A percentile compares a stretch with the other conserved stretches of the same genome.
Conservation (phyloP, 1,140 invertebrate genomes). For the Drosophila parabipectinata region DNA sequence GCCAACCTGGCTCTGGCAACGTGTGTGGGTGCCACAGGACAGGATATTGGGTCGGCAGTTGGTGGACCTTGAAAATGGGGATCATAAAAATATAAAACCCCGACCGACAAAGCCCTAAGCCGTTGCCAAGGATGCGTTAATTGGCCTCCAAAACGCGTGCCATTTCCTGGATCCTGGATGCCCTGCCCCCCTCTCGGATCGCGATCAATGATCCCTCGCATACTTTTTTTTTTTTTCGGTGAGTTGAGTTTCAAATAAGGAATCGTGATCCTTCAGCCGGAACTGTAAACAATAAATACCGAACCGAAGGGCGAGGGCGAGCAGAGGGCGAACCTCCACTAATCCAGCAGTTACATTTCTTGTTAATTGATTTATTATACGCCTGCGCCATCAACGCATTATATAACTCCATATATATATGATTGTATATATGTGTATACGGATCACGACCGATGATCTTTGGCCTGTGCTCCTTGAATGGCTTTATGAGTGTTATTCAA, state of each 20-base stretch:
- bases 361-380: slow-evolving; percentile 79
- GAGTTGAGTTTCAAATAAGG: slow-evolving; percentile 6
- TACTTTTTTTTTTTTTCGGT: neutral
- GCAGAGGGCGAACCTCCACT: slow-evolving; percentile 32
- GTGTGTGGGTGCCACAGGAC: slow-evolving; percentile 71
- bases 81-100: slow-evolving; percentile 35
- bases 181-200: neutral
- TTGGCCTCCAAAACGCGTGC: slow-evolving; percentile 71
- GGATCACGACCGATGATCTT: slow-evolving; percentile 12
- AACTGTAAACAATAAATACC: slow-evolving; percentile 81
- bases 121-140: slow-evolving; percentile 65
- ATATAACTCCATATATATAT: neutral
- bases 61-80: slow-evolving; percentile 36
- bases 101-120: slow-evolving; percentile 61
- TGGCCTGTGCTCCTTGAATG: slow-evolving; percentile 45
- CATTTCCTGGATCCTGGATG: slow-evolving; percentile 55
- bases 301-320: slow-evolving; percentile 1
- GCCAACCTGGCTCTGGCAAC: slow-evolving; percentile 1
- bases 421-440: neutral
- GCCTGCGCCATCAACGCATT: slow-evolving; percentile 64
- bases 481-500: slow-evolving; percentile 79
- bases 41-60: slow-evolving; percentile 65
- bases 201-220: slow-evolving; percentile 27
- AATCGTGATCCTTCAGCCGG: slow-evolving; percentile 67
- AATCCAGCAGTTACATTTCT: slow-evolving; percentile 49